Conservation (phyloP, 2,888 invertebrate species). For the Cabera pusaria region DNA sequence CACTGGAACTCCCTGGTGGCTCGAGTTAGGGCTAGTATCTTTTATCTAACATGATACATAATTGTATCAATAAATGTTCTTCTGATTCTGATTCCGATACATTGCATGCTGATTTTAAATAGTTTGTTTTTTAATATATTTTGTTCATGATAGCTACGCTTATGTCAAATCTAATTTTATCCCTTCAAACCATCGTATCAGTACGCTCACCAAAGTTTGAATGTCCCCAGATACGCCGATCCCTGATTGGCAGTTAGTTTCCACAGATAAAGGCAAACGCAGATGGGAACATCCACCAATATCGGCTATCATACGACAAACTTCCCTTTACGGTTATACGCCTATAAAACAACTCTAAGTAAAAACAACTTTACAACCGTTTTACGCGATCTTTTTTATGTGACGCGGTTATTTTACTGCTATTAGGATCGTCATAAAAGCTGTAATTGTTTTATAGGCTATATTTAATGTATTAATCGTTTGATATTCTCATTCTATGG, state of each 20-base stretch:
- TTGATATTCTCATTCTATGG: no score
- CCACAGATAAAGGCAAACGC: conserved; percentile 57
- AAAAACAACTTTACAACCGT: conserved; percentile 77
- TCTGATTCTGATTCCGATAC: no score
- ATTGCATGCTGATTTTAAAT: no score
- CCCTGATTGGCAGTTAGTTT: conserved; percentile 52
- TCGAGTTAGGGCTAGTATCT: no score
- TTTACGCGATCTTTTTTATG: conserved; percentile 67
- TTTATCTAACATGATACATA: no score
- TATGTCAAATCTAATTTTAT: no score
- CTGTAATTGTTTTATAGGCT: conserved; percentile 53
- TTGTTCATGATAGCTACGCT: no score
- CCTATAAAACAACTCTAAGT: conserved; percentile 73
- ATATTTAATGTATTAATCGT: conserved; percentile 44
- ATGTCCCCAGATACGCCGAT: conserved; percentile 9
- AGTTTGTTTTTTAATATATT: no score
- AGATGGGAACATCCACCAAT: conserved; percentile 56
- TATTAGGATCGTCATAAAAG: conserved; percentile 41
- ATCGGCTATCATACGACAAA: conserved; percentile 65
- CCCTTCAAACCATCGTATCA: conserved; percentile 2
- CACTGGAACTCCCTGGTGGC: no score
- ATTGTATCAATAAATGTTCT: no score
- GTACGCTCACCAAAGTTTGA: conserved; percentile 4
- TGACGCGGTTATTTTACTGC: conserved; percentile 50
- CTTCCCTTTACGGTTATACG: conserved; percentile 73